Evolutionary conservation across 2,113 vertebrate genomes (phyloP).

Genomic region (Columba janthina): DNA sequence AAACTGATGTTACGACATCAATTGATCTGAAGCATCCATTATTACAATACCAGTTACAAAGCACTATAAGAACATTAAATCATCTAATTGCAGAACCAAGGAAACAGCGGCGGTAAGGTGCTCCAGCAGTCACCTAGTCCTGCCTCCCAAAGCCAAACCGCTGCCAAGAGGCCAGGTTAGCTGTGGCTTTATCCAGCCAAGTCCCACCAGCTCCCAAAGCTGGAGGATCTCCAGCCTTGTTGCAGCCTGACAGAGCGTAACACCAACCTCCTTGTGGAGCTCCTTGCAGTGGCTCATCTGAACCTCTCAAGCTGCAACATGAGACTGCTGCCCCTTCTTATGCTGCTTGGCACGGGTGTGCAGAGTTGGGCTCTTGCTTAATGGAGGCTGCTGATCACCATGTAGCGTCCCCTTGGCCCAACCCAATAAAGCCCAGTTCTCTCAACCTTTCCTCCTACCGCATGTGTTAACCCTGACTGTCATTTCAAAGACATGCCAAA

Average conservation of each 20-base stretch:
- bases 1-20: background rate
- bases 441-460: background rate
- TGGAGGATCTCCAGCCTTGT: background rate
- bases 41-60: background rate
- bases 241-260: background rate
- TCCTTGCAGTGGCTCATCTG: background rate
- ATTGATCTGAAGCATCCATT: background rate
- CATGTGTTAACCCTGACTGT: background rate
- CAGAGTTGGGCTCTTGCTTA: background rate
- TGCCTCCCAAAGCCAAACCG: background rate
- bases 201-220: background rate
- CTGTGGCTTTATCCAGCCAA: background rate
- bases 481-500: background rate
- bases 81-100: background rate
- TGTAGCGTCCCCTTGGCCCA: background rate
- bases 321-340: background rate
- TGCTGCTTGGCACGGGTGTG: fast-evolving
- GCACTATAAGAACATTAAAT: background rate
- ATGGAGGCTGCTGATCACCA: background rate
- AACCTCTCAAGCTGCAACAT: background rate
- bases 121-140: background rate
- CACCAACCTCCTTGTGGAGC: background rate
- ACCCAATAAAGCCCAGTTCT: background rate
- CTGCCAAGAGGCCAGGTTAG: background rate
- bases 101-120: background rate